Evolutionary conservation across 2,797 vertebrate species (phyloP), one percentile per base, ranked within the genome.

Genomic region (Urocyon cinereoargenteus): DNA sequence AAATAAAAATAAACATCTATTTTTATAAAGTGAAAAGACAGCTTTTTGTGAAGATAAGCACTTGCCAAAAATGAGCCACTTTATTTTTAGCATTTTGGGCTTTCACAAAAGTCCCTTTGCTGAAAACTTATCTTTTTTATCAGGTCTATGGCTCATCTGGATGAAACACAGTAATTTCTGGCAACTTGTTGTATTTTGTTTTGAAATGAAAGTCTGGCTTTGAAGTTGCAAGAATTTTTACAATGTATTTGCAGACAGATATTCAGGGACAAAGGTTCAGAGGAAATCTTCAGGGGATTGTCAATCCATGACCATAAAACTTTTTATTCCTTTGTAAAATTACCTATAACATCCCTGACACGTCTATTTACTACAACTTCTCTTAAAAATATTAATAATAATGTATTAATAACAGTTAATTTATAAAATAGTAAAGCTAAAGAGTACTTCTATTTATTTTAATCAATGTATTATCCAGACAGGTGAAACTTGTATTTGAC

Each of bases 151-250:
- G 75, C 36, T 94, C 49, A 90, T 93, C 53, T 22, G 66, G 73
- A 92, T 94, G 86, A 91, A 96, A 86, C 31, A 11, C 12, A 34
- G 66, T 90, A 72, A 84, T 94, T 96, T 86, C 61, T 97, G 89
- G 88, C 90, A 96, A 95, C 66, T 36, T 13, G 10, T 22, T 70
- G 0, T 70, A 55, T 90, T 93, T 55, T 75, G 49, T 84, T 95
- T 89, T 51, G 26, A 86, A 94, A 78, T 87, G 36, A 95, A 62
- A 92, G 2, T 49, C 28, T 90, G 55, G 70, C 64, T 97, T 97
- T 97, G 92, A 97, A 95, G 45, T 64, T 92, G 86, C 10, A 90
- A 79, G 72, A 92, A 73, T 45, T 68, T 87, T 96, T 96, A 7
- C n/a, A 53, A 0, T 72, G 49, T 53, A 78, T 81, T 89, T 81